Percentiles rank a stretch among this genome's conserved stretches.
These are phyloP conservation scores for Acipenser oxyrinchus DNA, from an alignment of 2,797 vertebrate genomes.

Conservation along the genomic window DNA sequence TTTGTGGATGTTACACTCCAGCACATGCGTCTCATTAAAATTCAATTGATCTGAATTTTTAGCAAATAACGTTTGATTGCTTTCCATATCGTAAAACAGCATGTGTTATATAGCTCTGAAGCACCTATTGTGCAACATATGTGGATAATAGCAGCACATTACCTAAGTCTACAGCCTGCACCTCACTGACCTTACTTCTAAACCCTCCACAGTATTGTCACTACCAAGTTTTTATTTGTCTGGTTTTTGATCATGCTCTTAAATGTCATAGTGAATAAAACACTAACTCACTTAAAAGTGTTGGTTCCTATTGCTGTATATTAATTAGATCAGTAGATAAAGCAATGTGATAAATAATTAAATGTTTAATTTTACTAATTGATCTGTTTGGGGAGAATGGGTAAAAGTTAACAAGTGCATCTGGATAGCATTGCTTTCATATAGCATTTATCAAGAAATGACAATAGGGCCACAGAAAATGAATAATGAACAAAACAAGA, in stretches of 20 bases:
- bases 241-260: conserved; percentile 28
- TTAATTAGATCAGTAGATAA: conserved; percentile 64
- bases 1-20: conserved; percentile 83
- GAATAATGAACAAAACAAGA: conserved; percentile 73
- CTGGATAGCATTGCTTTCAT: conserved; percentile 60
- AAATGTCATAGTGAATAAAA: conserved; percentile 58
- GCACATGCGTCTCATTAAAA: conserved; percentile 97
- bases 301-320: conserved; percentile 24
- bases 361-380: conserved; percentile 74
- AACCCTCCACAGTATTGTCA: no score
- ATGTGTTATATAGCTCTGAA: conserved; percentile 86
- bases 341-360: conserved; percentile 70
- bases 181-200: conserved; percentile 54
- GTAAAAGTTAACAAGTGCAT: conserved; percentile 63
- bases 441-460: conserved; percentile 68
- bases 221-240: neutral
- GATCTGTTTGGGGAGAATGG: conserved; percentile 67
- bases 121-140: conserved; percentile 80
- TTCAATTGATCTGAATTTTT: conserved; percentile 98
- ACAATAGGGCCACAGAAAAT: conserved; percentile 57
- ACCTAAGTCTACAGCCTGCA: conserved; percentile 67
- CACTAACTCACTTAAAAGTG: conserved; percentile 49
- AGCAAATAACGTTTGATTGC: conserved; percentile 98
- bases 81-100: conserved; percentile 88
- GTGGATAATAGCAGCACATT: conserved; percentile 83